Conservation (phyloP, 2,113 vertebrate genomes). For the Hemiprocne comata region DNA sequence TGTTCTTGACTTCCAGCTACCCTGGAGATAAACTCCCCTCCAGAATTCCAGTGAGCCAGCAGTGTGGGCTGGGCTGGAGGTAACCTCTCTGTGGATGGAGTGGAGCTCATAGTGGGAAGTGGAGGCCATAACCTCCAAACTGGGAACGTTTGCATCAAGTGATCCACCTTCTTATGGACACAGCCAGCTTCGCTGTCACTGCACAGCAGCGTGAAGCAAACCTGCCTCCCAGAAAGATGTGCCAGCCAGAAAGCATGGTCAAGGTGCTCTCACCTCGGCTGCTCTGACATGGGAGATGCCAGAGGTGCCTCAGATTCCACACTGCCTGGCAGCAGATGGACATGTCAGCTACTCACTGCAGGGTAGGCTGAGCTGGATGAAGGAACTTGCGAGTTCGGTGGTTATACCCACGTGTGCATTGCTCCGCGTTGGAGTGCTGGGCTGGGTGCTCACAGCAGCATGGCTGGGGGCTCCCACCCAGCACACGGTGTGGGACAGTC, state of each 20-base stretch:
- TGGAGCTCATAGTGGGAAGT: background rate
- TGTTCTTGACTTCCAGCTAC: background rate
- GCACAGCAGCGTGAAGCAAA: background rate
- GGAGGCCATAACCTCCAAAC: background rate
- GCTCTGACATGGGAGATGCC: background rate
- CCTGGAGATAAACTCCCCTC: background rate
- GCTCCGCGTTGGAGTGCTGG: background rate
- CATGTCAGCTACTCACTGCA: rapidly evolving
- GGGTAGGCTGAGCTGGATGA: background rate
- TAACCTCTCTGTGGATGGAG: background rate
- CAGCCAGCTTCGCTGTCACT: background rate
- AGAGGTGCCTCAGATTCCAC: rapidly evolving
- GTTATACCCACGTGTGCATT: rapidly evolving
- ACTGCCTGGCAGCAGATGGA: rapidly evolving
- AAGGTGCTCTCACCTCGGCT: background rate
- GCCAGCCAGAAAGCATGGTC: background rate
- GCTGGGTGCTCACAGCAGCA: background rate
- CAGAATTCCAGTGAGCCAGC: background rate
- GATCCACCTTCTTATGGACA: background rate
- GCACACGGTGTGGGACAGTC: rapidly evolving
- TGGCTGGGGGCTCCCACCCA: rapidly evolving
- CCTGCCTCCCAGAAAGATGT: background rate
- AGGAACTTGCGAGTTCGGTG: background rate
- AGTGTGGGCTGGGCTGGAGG: background rate
- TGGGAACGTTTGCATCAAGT: background rate